A percentile compares a stretch with the other conserved stretches of the same genome.
Conservation (phyloP, 2,888 invertebrate species). For the Dorcus hopei region DNA sequence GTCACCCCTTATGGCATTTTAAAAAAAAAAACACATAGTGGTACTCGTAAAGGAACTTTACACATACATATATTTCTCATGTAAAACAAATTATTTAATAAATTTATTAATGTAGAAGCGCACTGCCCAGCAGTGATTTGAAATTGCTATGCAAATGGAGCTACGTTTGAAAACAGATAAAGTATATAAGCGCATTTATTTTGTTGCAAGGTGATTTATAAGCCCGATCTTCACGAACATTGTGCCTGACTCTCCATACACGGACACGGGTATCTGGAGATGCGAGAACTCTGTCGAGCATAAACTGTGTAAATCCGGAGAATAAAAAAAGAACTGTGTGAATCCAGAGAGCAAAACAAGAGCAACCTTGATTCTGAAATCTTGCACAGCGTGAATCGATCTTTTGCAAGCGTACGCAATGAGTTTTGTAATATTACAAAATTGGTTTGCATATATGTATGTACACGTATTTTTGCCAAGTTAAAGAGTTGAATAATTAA, state of each 20-base stretch:
- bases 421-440: too few relatives aligned
- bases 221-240: background rate
- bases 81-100: background rate
- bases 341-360: background rate
- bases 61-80: background rate
- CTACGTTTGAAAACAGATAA: background rate
- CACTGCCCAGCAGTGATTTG: background rate
- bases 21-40: too few relatives aligned
- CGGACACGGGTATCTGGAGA: background rate
- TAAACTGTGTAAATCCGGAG: background rate
- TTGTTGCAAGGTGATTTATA: background rate
- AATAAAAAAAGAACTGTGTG: too few relatives aligned
- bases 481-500: too few relatives aligned
- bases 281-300: background rate
- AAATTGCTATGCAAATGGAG: conserved; percentile 1
- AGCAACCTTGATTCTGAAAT: background rate
- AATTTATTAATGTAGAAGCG: background rate
- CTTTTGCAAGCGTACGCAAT: background rate
- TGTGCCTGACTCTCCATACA: background rate
- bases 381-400: background rate
- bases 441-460: too few relatives aligned
- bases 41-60: too few relatives aligned
- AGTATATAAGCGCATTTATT: background rate
- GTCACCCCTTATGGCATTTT: too few relatives aligned
- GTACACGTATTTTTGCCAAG: too few relatives aligned